These are phyloP conservation scores for Cepphus grylle DNA, from an alignment of 2,113 vertebrate species.

Conservation along the genomic window DNA sequence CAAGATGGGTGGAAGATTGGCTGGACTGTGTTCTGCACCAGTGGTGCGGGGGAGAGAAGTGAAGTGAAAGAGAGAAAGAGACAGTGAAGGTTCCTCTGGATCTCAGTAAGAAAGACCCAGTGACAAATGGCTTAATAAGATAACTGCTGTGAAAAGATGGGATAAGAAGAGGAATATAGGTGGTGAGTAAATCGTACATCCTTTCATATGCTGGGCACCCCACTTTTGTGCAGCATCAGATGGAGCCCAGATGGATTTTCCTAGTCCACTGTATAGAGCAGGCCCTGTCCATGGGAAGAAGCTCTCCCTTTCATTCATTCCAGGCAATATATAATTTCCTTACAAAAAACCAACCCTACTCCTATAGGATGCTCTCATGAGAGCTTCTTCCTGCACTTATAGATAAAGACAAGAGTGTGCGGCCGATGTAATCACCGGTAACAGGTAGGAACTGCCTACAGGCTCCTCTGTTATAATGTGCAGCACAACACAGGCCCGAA, in stretches of 20 bases:
- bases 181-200: not conserved
- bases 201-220: not conserved
- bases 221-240: not conserved
- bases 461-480: not conserved
- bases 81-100: not conserved
- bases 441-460: not conserved
- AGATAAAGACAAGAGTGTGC: not conserved
- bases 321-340: not conserved
- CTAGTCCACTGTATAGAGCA: not conserved
- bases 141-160: not conserved
- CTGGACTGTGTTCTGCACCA: not conserved
- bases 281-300: not conserved
- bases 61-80: not conserved
- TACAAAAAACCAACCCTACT: not conserved
- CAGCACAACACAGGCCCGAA: not conserved
- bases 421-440: not conserved
- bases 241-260: not conserved
- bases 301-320: not conserved
- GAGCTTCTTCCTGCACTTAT: not conserved
- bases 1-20: not conserved
- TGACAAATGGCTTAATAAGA: not conserved
- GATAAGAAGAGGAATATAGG: not conserved
- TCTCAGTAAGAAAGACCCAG: not conserved
- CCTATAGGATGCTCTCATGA: not conserved
- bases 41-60: not conserved